phyloP scores from a whole-genome alignment of 2,797 vertebrate species.

The Acipenser oxyrinchus region DNA sequence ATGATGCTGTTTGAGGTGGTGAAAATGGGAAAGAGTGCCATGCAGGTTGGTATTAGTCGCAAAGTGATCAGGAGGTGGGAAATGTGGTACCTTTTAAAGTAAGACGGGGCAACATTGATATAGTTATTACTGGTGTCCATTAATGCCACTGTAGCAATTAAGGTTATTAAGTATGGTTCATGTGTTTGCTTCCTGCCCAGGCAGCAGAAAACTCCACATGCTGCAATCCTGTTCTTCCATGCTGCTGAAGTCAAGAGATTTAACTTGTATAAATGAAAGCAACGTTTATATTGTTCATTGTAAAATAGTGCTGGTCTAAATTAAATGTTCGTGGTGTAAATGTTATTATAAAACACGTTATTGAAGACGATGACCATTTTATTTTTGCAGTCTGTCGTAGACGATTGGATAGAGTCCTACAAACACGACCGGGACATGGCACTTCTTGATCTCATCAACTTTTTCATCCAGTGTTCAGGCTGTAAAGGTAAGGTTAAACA shows the following conservation, averaged over 20 bases:
- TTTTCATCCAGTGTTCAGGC: constrained; percentile 98
- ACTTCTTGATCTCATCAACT: constrained; percentile 96
- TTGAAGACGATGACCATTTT: constrained; percentile 7
- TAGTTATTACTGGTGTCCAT: no score
- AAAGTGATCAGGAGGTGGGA: no score
- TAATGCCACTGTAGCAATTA: no score
- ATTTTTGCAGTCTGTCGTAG: constrained; percentile 83
- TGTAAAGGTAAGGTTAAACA: constrained; percentile 79
- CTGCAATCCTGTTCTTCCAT: no score
- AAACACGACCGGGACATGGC: constrained; percentile 93
- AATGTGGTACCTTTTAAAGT: no score
- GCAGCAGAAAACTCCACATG: no score
- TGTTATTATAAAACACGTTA: constrained; percentile 9
- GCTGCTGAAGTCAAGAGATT: no score
- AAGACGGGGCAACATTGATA: no score
- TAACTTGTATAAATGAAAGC: no score
- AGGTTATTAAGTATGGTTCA: no score
- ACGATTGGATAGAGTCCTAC: constrained; percentile 98
- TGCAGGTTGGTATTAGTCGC: constrained; percentile 72
- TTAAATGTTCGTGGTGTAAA: constrained; percentile 13
- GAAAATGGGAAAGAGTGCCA: constrained; percentile 96
- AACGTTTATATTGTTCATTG: no score
- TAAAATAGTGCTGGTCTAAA: neutral
- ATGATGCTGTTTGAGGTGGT: constrained; percentile 98
- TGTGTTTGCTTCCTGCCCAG: no score